Evolutionary conservation across 2,113 vertebrate species (phyloP), one percentile per base, ranked within the genome.

Genomic region (Nycticorax nycticorax): DNA sequence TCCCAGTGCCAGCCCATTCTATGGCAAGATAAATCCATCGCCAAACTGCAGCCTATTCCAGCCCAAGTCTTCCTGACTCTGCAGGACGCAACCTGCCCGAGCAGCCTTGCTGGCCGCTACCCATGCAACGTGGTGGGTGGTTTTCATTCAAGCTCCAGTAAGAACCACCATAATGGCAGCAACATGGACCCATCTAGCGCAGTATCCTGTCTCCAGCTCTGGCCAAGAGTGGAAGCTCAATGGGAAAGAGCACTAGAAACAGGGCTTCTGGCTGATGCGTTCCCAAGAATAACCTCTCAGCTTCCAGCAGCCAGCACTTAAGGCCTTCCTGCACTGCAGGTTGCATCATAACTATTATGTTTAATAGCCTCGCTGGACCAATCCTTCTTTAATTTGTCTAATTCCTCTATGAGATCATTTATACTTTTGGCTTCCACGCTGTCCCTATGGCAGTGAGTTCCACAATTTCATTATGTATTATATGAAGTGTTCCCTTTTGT

Each of bases 331-430:
- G 84, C 87, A 91, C 93, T 5, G 6, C 66, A 48, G 93, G 94
- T 27, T 96, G 87, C 94, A 96, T 93, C 89, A 85, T 91, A 97
- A 92, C 87, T 95, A 76, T 87, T 92, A 92, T 72, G 77, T 96
- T 96, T 97, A 95, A 94, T 79, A 89, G 77, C 80, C 93, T 96
- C 81, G 0, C 89, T 88, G 92, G 96, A 91, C 84, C 89, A 94
- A 93, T 91, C 79, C 69, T 85, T 88, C 94, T 89, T 88, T 91
- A 96, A 96, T 95, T 97, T 94, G 92, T 89, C 81, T 89, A 93
- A 95, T 94, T 96, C 92, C 84, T 91, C 77, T 39, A 78, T 88
- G 93, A 96, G 81, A 81, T 95, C 89, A 95, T 85, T 89, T 85
- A 79, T 91, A 56, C 83, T 95, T 85, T n/a, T 87, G 94, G 92